A percentile compares a stretch with the other conserved stretches of the same genome.
These are phyloP conservation scores for Chloebia gouldiae DNA, from an alignment of 2,113 vertebrate genomes.

Conservation along the genomic window DNA sequence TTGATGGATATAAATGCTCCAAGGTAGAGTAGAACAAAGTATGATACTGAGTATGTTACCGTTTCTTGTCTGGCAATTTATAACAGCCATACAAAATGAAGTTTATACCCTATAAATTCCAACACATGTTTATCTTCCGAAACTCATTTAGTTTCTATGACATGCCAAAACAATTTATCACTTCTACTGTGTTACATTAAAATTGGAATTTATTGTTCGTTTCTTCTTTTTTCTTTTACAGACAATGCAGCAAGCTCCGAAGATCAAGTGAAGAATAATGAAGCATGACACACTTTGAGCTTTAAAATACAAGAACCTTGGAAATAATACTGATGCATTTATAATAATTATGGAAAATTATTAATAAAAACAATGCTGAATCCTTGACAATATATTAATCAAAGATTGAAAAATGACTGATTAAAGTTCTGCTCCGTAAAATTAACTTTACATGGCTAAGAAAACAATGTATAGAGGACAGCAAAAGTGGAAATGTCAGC, in stretches of 20 bases:
- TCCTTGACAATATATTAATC: not conserved
- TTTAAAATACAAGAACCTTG: not conserved
- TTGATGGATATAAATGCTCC: slow-evolving; percentile 7
- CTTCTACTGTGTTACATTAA: not conserved
- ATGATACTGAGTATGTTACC: not conserved
- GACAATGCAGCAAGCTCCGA: not conserved
- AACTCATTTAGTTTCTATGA: not conserved
- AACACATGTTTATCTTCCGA: not conserved
- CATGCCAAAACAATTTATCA: not conserved
- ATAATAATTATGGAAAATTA: not conserved
- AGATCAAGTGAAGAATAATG: not conserved
- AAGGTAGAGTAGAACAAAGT: not conserved
- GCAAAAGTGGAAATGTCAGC: not conserved
- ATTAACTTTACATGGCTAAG: not conserved
- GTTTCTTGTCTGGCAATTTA: not conserved
- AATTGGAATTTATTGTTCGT: not conserved
- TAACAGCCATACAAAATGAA: not conserved
- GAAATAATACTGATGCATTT: not conserved
- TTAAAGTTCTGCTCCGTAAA: not conserved
- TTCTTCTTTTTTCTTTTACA: not conserved
- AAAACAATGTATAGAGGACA: not conserved
- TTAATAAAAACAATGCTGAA: not conserved
- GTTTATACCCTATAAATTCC: not conserved
- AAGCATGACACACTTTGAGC: not conserved
- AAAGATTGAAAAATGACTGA: not conserved